Conservation (phyloP, 2,113 vertebrate genomes). For the Oncorhynchus masou region DNA sequence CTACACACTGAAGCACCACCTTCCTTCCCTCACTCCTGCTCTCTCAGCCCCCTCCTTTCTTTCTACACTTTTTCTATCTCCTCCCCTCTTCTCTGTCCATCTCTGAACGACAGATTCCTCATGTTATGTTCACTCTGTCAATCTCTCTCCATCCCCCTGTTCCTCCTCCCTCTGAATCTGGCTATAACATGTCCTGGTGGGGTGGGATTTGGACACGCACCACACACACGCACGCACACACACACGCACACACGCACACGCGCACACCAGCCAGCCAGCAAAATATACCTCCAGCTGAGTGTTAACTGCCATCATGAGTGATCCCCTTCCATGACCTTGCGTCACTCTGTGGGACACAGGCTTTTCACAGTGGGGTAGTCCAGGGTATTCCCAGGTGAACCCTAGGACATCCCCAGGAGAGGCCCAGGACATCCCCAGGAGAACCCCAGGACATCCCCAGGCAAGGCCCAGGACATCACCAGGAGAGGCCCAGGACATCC, state of each 20-base stretch:
- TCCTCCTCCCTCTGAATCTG: too few relatives aligned
- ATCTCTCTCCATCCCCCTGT: too few relatives aligned
- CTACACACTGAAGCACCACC: not conserved
- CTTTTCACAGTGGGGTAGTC: slow-evolving; percentile 25
- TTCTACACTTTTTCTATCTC: not conserved
- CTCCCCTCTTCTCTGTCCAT: not conserved
- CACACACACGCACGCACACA: too few relatives aligned
- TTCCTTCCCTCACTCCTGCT: too few relatives aligned
- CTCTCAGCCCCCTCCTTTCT: not conserved
- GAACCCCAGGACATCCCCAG: too few relatives aligned
- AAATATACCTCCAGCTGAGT: not conserved
- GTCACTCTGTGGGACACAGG: not conserved
- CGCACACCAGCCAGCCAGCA: too few relatives aligned
- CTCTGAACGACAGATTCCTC: slow-evolving; percentile 3
- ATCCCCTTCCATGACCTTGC: not conserved
- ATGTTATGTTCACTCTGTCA: not conserved
- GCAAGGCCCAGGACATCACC: too few relatives aligned
- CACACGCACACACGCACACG: too few relatives aligned
- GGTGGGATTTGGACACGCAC: not conserved
- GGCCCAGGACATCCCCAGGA: too few relatives aligned
- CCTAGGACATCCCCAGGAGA: too few relatives aligned
- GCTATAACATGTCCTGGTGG: too few relatives aligned
- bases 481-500: too few relatives aligned
- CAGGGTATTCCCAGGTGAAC: not conserved
- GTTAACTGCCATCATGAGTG: not conserved